A percentile compares a stretch with the other conserved stretches of the same genome.
Conservation (phyloP, 2,797 vertebrate species). For the Anolis apletophallus region DNA sequence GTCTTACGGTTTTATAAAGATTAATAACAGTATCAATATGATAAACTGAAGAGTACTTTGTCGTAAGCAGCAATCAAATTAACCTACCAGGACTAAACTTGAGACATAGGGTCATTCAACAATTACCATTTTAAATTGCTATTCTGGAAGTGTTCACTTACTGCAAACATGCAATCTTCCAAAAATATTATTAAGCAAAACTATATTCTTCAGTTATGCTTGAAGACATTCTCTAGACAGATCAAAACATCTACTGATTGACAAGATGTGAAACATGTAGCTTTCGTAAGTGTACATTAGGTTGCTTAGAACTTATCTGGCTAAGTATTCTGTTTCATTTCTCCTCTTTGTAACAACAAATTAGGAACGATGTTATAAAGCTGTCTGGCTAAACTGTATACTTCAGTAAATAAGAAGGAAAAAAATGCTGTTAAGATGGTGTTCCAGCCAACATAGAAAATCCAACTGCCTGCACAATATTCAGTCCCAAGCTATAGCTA, state of each 20-base stretch:
- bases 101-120: constrained; percentile 73
- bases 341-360: constrained; percentile 66
- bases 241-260: constrained; percentile 69
- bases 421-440: constrained; percentile 76
- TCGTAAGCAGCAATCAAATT: constrained; percentile 73
- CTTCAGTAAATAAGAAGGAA: constrained; percentile 75
- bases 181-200: constrained; percentile 68
- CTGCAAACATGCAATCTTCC: constrained; percentile 75
- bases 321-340: constrained; percentile 67
- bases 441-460: constrained; percentile 86
- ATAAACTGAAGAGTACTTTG: constrained; percentile 71
- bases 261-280: constrained; percentile 76
- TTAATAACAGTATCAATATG: constrained; percentile 69
- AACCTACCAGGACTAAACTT: constrained; percentile 67
- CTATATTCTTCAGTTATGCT: constrained; percentile 52
- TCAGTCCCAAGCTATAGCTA: constrained; percentile 74
- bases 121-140: constrained; percentile 72
- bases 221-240: constrained; percentile 74
- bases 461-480: constrained; percentile 79
- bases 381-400: constrained; percentile 72
- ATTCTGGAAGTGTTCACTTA: constrained; percentile 71
- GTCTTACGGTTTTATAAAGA: constrained; percentile 72
- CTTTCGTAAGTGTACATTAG: constrained; percentile 63
- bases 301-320: constrained; percentile 76
- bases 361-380: constrained; percentile 74